phyloP scores from a whole-genome alignment of 64 coral and sea anemone species.

The Catalaphyllia jardinei region DNA sequence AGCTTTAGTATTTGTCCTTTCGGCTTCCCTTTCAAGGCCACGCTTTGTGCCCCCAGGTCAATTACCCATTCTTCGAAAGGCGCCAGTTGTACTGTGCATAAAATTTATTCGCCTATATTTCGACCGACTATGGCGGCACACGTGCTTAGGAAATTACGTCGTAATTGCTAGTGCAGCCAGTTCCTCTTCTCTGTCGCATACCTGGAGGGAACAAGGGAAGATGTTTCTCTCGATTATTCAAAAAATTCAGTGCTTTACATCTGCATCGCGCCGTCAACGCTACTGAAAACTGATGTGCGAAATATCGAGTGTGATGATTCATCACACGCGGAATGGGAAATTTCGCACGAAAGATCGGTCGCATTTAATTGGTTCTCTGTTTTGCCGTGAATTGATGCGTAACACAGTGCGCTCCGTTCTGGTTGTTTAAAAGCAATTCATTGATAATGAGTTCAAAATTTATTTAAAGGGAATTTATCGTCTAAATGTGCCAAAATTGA shows the following conservation, averaged over 20 bases:
- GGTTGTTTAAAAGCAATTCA: constrained; percentile 13
- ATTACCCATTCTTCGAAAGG: constrained; percentile 75
- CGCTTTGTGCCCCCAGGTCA: constrained; percentile 50
- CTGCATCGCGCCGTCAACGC: neutral
- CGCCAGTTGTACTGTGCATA: constrained; percentile 64
- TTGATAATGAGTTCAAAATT: constrained; percentile 38
- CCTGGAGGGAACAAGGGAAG: constrained; percentile 15
- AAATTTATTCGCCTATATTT: constrained; percentile 43
- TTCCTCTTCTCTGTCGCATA: constrained; percentile 32
- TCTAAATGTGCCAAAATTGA: constrained; percentile 11
- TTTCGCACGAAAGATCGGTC: neutral
- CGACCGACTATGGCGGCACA: constrained; percentile 25
- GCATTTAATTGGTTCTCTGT: constrained; percentile 41
- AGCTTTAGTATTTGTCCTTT: constrained; percentile 43
- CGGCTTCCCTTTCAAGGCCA: constrained; percentile 48
- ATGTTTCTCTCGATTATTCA: neutral
- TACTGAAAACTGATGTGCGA: neutral
- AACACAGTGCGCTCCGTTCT: neutral
- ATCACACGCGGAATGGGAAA: neutral
- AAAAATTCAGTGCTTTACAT: neutral
- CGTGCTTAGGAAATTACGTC: constrained; percentile 43
- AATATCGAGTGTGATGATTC: constrained; percentile 19
- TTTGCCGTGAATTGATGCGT: constrained; percentile 41
- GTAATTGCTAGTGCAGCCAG: constrained; percentile 24
- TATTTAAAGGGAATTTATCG: constrained; percentile 3